Evolutionary conservation across 2,797 vertebrate genomes (phyloP), one percentile per base, ranked within the genome.

Genomic region (Alectoris magna): DNA sequence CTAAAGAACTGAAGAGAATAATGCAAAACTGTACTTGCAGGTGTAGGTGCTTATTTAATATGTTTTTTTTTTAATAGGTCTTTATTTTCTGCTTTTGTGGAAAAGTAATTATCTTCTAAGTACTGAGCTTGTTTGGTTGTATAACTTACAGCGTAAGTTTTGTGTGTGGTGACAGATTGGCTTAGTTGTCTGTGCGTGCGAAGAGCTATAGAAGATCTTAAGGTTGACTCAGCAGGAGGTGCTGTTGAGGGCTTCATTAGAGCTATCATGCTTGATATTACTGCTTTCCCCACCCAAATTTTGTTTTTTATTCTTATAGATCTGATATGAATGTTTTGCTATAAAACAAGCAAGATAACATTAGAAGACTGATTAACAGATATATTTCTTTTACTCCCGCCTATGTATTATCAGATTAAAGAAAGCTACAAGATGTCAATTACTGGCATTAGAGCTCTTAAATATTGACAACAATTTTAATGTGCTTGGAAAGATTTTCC

Each of bases 401-500:
- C 34, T 34, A 34, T 34, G 34, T 34, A 34, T 34, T 34, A 34
- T 34, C 34, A 34, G 34, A 34, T 34, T 34, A 34, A 34, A 34
- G 34, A 34, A 64, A 87, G 21, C 9, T n/a, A 94, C 55, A 72
- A 56, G 31, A 67, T 49, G 60, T 23, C 55, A 51, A 22, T 87
- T 93, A 43, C 8, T 67, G 18, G 27, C 88, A 73, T 91, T 74
- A 87, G 27, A 71, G 41, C 81, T 87, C 90, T 46, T 83, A 70
- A 81, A 63, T 26, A 75, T 21, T 88, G 19, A 72, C 67, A 94
- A 56, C 63, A 92, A 94, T 87, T 93, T 89, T 88, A 94, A 36
- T 38, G n/a, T 64, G 44, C 17, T 68, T 72, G 68, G 83, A 80
- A 70, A 84, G 24, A 72, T 2, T 91, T 94, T 48, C 58, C 88